Conservation (phyloP, 2,797 vertebrate genomes). For the Pipistrellus kuhlii region DNA sequence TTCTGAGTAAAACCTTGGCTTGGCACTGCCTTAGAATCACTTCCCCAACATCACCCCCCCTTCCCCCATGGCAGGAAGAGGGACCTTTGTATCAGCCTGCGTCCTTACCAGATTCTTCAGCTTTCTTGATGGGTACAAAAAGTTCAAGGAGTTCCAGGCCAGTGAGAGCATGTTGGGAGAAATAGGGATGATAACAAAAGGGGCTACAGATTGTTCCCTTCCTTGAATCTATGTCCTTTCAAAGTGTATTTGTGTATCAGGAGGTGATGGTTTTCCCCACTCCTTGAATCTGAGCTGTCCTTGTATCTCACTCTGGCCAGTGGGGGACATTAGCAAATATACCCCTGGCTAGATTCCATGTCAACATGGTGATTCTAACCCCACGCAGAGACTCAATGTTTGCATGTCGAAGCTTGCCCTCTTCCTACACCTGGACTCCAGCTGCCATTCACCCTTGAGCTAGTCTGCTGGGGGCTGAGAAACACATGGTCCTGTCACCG, state of each 20-base stretch:
- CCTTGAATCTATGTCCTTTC: not conserved
- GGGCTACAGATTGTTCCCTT: not conserved
- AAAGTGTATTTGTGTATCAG: not conserved
- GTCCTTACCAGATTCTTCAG: not conserved
- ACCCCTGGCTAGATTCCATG: not conserved
- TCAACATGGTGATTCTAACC: too few species aligned
- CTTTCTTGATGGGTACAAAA: slow-evolving; percentile 2
- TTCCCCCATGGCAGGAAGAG: not conserved
- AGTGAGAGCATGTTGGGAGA: not conserved
- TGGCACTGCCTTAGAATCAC: not conserved
- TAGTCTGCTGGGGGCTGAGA: not conserved
- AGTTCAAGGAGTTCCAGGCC: not conserved
- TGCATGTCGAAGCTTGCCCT: not conserved
- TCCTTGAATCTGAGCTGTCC: not conserved
- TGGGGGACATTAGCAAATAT: not conserved
- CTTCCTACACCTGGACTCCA: not conserved
- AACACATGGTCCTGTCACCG: not conserved
- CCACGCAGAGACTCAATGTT: not conserved
- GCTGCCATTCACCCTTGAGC: not conserved
- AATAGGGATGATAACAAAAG: not conserved
- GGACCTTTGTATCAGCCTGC: not conserved
- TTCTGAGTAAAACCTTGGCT: slow-evolving; percentile 17
- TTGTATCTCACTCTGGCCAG: not conserved
- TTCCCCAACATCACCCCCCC: too few species aligned
- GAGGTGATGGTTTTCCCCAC: not conserved